Base-by-base conservation (phyloP, 2,113 vertebrate genomes). In the Eleginops maclovinus region DNA sequence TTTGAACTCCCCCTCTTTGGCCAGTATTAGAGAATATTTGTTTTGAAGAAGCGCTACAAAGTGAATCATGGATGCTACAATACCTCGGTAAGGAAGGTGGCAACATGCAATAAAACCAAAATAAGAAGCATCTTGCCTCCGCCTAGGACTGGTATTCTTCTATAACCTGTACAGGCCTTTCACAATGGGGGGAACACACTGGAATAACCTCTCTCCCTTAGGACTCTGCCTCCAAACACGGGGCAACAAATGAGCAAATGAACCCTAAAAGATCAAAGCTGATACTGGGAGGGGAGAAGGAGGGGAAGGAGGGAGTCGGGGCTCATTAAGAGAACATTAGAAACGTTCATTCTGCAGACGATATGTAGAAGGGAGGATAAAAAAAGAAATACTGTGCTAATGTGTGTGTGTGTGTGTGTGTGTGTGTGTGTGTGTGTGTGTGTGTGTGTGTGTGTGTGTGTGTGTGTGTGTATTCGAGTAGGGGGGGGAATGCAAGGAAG, bases 261-360 rank as follows among this genome's bases (percentile, higher is more conserved):
- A 72, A 36, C 69, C 62, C 70, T 72, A 46, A 74, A 80, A 83
- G 78, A 88, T 89, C 82, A 91, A 89, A 92, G 17, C 13, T 56
- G 72, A 83, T 82, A 79, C 82, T 75, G 56, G 59, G 16, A 3
- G 65, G 50, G 10, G 49, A 71, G 53, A 66, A 75, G 73, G 40
- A 49, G 63, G 56, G 9, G 68, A 3, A 17, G 46, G 40, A 9
- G 58, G 46, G 28, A 80, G 49, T 16, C 28, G 50, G 44, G 47
- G 60, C 87, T 92, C 84, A 90, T 90, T 86, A 92, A 62, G 67
- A 85, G 80, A 75, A 90, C 89, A 93, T 85, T 88, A 89, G 46
- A 77, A 90, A 91, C 64, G 86, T 86, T 86, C 43, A 75, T 21
- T 67, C 15, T 40, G 67, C 71, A 82, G 79, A 47, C 66, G 82